A percentile compares a stretch with the other conserved stretches of the same genome.
phyloP scores from a whole-genome alignment of 2,113 vertebrate genomes.

The Oreotragus oreotragus region DNA sequence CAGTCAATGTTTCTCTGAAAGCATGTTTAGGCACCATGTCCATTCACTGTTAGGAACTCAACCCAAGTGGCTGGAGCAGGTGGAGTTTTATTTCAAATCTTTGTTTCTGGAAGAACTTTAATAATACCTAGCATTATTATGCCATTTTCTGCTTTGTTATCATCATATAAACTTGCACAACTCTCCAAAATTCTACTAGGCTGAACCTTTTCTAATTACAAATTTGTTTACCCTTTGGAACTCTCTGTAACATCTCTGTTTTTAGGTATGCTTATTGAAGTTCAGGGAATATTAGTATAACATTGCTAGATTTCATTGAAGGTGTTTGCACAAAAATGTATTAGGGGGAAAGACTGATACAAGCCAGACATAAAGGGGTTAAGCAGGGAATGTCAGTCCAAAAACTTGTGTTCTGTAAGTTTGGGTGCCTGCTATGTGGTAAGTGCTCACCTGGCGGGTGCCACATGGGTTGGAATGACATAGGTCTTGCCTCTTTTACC shows the following conservation, averaged over 20 bases:
- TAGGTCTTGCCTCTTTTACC: background rate
- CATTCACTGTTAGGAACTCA: background rate
- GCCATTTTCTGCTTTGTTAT: background rate
- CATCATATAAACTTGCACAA: background rate
- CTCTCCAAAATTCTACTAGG: background rate
- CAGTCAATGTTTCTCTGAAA: background rate
- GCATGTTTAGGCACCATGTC: background rate
- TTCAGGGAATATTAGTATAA: background rate
- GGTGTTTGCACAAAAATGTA: background rate
- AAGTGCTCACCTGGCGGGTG: background rate
- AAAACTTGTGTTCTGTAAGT: background rate
- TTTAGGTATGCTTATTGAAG: background rate
- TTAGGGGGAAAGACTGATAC: background rate
- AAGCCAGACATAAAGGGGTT: background rate
- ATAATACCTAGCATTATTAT: background rate
- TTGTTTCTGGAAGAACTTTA: background rate
- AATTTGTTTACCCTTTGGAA: conserved; percentile 39
- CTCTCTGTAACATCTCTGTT: conserved; percentile 29
- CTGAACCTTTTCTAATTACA: conserved; percentile 34
- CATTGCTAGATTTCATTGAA: background rate
- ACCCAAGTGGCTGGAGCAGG: background rate
- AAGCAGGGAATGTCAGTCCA: background rate
- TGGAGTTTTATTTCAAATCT: background rate
- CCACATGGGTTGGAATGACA: fast-evolving
- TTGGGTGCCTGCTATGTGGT: background rate